Evolutionary conservation across 2,113 vertebrate species (phyloP).

Genomic region (Hemibates koningsi): DNA sequence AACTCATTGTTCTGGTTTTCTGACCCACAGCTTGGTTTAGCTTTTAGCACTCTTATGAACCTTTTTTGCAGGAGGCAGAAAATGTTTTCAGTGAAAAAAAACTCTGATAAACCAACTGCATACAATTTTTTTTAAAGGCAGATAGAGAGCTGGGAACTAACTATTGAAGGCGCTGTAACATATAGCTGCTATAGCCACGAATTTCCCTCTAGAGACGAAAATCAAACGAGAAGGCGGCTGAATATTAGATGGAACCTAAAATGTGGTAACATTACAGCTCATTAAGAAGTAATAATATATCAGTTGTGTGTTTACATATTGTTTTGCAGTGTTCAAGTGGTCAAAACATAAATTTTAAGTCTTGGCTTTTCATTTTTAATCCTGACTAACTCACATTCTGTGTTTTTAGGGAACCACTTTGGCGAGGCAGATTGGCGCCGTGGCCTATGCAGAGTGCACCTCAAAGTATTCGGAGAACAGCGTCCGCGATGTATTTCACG

Average conservation of each 20-base stretch:
- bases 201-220: not conserved
- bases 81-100: not conserved
- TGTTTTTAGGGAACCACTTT: conserved; percentile 77
- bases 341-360: not conserved
- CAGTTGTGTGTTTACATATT: not conserved
- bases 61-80: not conserved
- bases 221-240: not conserved
- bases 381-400: not conserved
- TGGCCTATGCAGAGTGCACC: conserved; percentile 91
- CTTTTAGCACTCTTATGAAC: not conserved
- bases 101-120: not conserved
- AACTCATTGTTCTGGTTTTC: not conserved
- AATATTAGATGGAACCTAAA: not conserved
- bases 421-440: conserved; percentile 86
- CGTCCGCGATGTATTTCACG: conserved; percentile 89
- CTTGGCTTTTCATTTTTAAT: not conserved
- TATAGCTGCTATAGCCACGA: not conserved
- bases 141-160: not conserved
- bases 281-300: not conserved
- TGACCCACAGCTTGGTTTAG: not conserved
- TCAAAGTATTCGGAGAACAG: conserved; percentile 91
- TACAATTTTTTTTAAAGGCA: not conserved
- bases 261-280: not conserved
- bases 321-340: not conserved
- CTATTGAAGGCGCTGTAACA: not conserved